Percentiles rank a stretch among this genome's conserved stretches.
Evolutionary conservation across 2,797 vertebrate species (phyloP).

Genomic region (Siniperca undulata): DNA sequence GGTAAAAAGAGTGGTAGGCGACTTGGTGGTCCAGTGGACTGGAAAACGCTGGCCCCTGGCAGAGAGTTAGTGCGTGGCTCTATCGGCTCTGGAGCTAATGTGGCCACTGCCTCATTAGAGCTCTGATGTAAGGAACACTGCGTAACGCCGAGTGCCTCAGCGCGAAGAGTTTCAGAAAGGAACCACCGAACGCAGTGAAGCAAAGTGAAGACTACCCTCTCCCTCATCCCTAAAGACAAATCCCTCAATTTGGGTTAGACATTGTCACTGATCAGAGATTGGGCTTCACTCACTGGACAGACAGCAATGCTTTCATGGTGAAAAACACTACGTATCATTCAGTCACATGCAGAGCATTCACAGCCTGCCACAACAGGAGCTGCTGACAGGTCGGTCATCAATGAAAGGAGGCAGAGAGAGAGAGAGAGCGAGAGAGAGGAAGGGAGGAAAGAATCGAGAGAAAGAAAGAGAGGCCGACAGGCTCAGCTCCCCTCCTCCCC

Average conservation of each 20-base stretch:
- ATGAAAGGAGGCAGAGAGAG: conserved; percentile 65
- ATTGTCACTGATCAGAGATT: conserved; percentile 47
- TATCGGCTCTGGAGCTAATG: conserved; percentile 72
- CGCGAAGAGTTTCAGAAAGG: conserved; percentile 58
- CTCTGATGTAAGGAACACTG: conserved; percentile 75
- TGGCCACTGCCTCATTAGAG: conserved; percentile 81
- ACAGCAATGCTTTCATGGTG: conserved; percentile 57
- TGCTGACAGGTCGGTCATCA: conserved; percentile 79
- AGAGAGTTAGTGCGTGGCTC: conserved; percentile 68
- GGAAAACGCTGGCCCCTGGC: conserved; percentile 80
- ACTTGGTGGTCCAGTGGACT: conserved; percentile 81
- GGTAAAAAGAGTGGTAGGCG: conserved; percentile 56
- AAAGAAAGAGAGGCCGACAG: conserved; percentile 68
- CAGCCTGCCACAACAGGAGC: conserved; percentile 71
- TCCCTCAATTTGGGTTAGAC: conserved; percentile 62
- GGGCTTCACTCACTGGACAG: conserved; percentile 47
- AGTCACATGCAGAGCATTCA: conserved; percentile 57
- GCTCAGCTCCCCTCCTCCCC: conserved; percentile 58
- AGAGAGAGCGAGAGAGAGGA: conserved; percentile 5
- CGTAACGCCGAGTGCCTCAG: conserved; percentile 51
- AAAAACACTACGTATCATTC: conserved; percentile 47
- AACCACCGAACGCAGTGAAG: conserved; percentile 54
- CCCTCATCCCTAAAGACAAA: conserved; percentile 59
- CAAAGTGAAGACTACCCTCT: conserved; percentile 46
- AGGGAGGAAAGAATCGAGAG: conserved; percentile 20